Evolutionary conservation across 1,140 invertebrate genomes (phyloP).

Genomic region (Eriocheir sinensis): DNA sequence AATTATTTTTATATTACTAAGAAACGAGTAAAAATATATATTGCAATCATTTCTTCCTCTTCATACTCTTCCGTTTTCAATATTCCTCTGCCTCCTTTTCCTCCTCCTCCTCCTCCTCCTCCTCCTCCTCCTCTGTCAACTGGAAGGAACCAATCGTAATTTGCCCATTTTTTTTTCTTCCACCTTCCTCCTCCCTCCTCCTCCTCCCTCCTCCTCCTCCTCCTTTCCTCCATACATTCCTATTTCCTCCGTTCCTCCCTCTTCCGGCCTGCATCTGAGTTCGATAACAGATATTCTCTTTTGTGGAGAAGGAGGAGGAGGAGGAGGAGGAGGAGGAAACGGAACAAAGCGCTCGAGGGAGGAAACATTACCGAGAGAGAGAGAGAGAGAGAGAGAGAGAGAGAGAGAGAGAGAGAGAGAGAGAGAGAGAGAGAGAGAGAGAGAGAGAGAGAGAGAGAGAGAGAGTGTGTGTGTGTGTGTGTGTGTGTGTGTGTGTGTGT

Average conservation of each 20-base stretch:
- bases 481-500: too few relatives aligned
- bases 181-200: neutral
- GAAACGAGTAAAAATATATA: too few relatives aligned
- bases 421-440: neutral
- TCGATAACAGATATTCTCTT: slow-evolving; percentile 16
- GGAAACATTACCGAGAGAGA: neutral
- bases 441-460: neutral
- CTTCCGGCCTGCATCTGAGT: neutral
- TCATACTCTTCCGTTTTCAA: neutral
- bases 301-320: neutral
- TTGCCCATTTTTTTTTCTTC: neutral
- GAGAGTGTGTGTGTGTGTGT: too few relatives aligned
- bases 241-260: neutral
- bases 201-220: neutral
- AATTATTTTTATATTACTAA: neutral
- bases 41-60: neutral
- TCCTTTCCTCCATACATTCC: neutral
- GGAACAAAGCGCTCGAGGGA: neutral
- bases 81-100: neutral
- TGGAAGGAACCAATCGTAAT: neutral
- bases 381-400: neutral
- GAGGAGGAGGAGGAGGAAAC: neutral
- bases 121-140: too few relatives aligned
- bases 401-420: neutral
- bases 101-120: too few relatives aligned